Evolutionary conservation across 23 tunicate genomes (phyloP).

Genomic region (Oikopleura dioica): DNA sequence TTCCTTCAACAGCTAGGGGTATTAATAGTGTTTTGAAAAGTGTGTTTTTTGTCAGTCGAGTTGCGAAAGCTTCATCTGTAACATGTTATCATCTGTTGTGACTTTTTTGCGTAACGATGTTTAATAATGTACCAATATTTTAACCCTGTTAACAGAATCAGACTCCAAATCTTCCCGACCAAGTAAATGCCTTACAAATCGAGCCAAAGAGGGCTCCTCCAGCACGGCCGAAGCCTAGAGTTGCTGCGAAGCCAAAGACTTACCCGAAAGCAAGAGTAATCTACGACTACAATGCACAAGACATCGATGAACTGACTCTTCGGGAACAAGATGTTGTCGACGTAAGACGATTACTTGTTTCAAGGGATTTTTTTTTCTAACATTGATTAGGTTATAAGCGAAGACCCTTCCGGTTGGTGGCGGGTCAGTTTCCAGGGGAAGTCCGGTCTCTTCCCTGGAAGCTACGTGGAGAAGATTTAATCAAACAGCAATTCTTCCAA

Average conservation of each 20-base stretch:
- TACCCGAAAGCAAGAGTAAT: constrained; percentile 23
- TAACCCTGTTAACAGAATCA: too few species aligned
- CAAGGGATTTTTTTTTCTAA: neutral
- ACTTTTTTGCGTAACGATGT: too few species aligned
- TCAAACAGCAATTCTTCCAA: constrained; percentile 5
- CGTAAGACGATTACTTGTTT: neutral
- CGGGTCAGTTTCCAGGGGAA: constrained; percentile 31
- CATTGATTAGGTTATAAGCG: neutral
- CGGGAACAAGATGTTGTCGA: constrained; percentile 18
- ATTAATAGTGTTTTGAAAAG: too few species aligned
- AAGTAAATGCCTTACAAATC: neutral
- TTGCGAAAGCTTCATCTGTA: too few species aligned
- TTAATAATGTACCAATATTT: too few species aligned
- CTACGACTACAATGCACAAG: constrained; percentile 53
- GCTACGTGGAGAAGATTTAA: constrained; percentile 66
- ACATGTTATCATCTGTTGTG: too few species aligned
- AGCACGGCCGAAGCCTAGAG: neutral
- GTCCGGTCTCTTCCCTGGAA: constrained; percentile 92
- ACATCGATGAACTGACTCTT: constrained; percentile 70
- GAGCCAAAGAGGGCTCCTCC: neutral
- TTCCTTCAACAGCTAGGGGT: too few species aligned
- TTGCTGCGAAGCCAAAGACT: neutral
- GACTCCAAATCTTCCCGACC: neutral
- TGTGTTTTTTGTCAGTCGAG: too few species aligned
- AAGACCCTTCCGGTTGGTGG: constrained; percentile 98